Evolutionary conservation across 2,888 invertebrate genomes (phyloP).

Genomic region (Bedellia somnulentella): DNA sequence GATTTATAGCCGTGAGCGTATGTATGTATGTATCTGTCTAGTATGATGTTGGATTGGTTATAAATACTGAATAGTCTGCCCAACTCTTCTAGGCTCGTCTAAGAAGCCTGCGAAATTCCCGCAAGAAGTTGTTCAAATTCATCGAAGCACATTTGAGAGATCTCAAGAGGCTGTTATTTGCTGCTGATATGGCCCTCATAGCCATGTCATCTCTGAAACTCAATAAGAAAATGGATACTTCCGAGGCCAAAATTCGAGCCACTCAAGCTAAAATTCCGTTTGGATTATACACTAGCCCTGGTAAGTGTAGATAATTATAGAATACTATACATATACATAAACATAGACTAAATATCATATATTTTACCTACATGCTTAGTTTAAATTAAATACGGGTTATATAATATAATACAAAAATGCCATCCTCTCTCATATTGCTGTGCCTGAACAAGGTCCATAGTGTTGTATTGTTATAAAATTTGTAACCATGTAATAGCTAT

Average conservation of each 20-base stretch:
- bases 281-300: slow-evolving; percentile 45
- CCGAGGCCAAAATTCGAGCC: slow-evolving; percentile 39
- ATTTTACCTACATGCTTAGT: no score
- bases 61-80: background rate
- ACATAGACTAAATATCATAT: background rate
- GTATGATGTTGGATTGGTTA: background rate
- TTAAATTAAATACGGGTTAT: no score
- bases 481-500: no score
- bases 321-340: background rate
- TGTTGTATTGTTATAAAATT: no score
- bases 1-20: no score
- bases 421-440: no score
- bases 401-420: no score
- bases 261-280: slow-evolving; percentile 51
- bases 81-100: slow-evolving; percentile 21
- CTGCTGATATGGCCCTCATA: slow-evolving; percentile 45
- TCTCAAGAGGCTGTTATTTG: slow-evolving; percentile 37
- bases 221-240: slow-evolving; percentile 52
- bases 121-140: slow-evolving; percentile 31
- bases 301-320: slow-evolving; percentile 15
- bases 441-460: no score
- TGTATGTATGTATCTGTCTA: no score
- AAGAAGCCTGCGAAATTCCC: slow-evolving; percentile 27
- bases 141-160: slow-evolving; percentile 41
- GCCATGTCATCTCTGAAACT: slow-evolving; percentile 45